A percentile compares a stretch with the other conserved stretches of the same genome.
Conservation (phyloP, 2,888 invertebrate species). For the Mythimna pallens region DNA sequence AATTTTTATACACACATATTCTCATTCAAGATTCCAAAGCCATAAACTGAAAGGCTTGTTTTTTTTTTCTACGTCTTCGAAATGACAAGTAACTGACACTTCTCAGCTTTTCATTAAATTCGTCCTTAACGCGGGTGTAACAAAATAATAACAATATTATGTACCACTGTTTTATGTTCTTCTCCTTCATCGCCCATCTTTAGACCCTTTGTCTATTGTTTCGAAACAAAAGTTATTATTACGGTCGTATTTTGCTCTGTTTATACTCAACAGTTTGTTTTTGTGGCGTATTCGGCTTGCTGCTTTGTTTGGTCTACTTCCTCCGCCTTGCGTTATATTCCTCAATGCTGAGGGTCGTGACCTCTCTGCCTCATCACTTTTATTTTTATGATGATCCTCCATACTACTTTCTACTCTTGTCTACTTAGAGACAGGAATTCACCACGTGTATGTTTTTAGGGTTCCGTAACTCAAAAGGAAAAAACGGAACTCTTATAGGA, state of each 20-base stretch:
- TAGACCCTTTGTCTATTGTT: neutral
- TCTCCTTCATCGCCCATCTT: constrained; percentile 12
- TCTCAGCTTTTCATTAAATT: constrained; percentile 10
- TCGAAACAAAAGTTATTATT: constrained; percentile 10
- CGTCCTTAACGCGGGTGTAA: neutral
- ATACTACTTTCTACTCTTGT: no score
- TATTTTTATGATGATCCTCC: no score
- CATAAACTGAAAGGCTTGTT: neutral
- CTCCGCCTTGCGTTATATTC: no score
- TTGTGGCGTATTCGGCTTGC: neutral
- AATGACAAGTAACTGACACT: constrained; percentile 10
- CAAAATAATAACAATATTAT: constrained; percentile 19
- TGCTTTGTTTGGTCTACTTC: neutral
- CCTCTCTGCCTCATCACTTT: no score
- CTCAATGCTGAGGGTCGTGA: neutral
- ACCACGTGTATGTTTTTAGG: no score
- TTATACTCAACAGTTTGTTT: constrained; percentile 8
- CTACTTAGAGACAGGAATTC: no score
- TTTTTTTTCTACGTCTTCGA: neutral
- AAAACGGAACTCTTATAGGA: no score
- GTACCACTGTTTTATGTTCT: constrained; percentile 11
- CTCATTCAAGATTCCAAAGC: neutral
- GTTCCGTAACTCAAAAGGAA: no score
- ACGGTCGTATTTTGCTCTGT: neutral
- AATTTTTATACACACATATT: no score